Conservation (phyloP, 2,113 vertebrate genomes). For the Phrynosoma platyrhinos region DNA sequence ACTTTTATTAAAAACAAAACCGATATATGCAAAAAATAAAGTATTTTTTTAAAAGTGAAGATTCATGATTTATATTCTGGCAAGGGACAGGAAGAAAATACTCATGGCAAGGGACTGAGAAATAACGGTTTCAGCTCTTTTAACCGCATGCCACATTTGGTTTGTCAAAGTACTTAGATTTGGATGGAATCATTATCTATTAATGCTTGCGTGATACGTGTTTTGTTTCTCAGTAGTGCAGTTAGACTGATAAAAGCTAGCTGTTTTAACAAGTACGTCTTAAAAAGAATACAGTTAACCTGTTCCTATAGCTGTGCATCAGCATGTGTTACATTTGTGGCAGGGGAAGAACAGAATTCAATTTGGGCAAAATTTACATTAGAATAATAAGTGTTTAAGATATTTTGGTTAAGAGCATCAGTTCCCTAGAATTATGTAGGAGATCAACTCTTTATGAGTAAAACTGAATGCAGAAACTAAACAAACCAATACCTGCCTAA, state of each 20-base stretch:
- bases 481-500: not conserved
- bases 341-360: constrained; percentile 33
- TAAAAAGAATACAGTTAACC: constrained; percentile 15
- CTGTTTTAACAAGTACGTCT: constrained; percentile 23
- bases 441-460: not conserved
- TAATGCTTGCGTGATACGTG: constrained; percentile 56
- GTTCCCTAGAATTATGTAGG: not conserved
- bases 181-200: constrained; percentile 35
- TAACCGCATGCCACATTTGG: constrained; percentile 29
- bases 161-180: constrained; percentile 43
- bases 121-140: constrained; percentile 52
- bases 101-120: constrained; percentile 61
- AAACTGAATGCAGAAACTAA: not conserved
- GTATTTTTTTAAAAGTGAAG: constrained; percentile 50
- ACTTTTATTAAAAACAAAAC: constrained; percentile 77
- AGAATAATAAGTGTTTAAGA: not conserved
- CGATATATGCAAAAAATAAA: constrained; percentile 51
- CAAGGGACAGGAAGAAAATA: constrained; percentile 38
- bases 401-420: not conserved
- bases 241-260: constrained; percentile 21
- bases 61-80: constrained; percentile 28
- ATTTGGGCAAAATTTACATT: constrained; percentile 15
- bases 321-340: constrained; percentile 44
- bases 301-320: not conserved
- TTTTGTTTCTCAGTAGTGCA: constrained; percentile 23